Evolutionary conservation across 2,888 invertebrate genomes (phyloP).

Genomic region (Sinhomidia bicolor): DNA sequence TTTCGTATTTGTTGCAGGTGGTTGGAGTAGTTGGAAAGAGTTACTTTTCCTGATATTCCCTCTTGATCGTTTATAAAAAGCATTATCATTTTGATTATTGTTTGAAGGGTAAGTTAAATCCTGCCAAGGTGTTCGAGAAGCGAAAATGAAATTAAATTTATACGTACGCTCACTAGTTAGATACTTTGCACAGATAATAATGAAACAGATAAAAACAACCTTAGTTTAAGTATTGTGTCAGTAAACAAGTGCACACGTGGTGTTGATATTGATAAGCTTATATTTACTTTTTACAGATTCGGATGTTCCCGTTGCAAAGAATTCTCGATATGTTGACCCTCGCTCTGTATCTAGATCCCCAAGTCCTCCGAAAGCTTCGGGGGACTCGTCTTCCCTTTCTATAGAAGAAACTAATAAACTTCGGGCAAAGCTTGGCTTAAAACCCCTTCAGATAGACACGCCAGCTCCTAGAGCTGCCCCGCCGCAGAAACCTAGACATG

Average conservation of each 20-base stretch:
- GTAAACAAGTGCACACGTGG: too few relatives aligned
- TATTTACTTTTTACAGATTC: constrained; percentile 70
- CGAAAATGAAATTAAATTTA: constrained; percentile 41
- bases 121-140: constrained; percentile 54
- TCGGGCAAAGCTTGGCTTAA: constrained; percentile 95
- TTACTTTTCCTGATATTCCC: constrained; percentile 53
- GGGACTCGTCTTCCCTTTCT: constrained; percentile 85
- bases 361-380: constrained; percentile 81
- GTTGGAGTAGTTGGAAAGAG: constrained; percentile 35
- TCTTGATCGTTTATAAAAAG: constrained; percentile 11
- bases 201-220: neutral
- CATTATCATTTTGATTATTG: neutral
- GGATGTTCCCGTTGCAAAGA: constrained; percentile 73
- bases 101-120: constrained; percentile 36
- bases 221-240: neutral
- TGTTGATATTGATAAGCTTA: too few relatives aligned
- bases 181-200: too few relatives aligned
- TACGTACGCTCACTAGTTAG: too few relatives aligned
- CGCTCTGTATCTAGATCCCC: constrained; percentile 77
- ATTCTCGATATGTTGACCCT: constrained; percentile 55
- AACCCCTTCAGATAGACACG: constrained; percentile 89
- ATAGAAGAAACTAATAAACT: constrained; percentile 94
- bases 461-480: constrained; percentile 81
- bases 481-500: constrained; percentile 79
- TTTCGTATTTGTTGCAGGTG: constrained; percentile 57